Evolutionary conservation across 2,797 vertebrate genomes (phyloP).

Genomic region (Cuculus canorus): DNA sequence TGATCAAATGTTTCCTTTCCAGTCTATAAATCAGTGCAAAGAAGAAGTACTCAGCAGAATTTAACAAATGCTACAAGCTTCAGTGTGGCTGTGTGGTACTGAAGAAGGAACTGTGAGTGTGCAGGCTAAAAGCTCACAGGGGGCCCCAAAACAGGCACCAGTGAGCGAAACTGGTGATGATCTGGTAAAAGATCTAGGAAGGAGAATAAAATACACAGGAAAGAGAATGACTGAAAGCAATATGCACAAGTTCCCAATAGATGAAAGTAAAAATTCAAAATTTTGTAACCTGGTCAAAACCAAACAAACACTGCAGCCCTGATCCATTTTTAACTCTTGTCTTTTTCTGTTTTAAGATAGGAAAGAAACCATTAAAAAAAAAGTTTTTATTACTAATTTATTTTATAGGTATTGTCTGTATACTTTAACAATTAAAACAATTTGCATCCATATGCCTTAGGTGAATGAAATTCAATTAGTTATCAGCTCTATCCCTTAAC

Average conservation of each 20-base stretch:
- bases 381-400: not conserved
- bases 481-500: not conserved
- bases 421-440: not conserved
- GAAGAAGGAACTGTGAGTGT: not conserved
- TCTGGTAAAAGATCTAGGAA: not conserved
- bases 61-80: not conserved
- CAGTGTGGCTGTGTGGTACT: not conserved
- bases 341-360: not conserved
- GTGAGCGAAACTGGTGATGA: not conserved
- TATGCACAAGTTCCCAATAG: not conserved
- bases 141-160: not conserved
- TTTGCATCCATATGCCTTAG: not conserved
- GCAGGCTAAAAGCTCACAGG: not conserved
- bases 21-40: not conserved
- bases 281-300: not conserved
- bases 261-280: not conserved
- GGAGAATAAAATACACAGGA: not conserved
- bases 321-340: accelerated
- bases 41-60: not conserved
- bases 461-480: not conserved
- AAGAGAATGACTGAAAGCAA: not conserved
- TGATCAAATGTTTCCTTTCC: not conserved
- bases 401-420: not conserved
- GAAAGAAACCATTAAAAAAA: not conserved
- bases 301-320: not conserved